Percentiles rank a stretch among this genome's conserved stretches.
Conservation (phyloP, 2,113 vertebrate genomes). For the Myxocyprinus asiaticus region DNA sequence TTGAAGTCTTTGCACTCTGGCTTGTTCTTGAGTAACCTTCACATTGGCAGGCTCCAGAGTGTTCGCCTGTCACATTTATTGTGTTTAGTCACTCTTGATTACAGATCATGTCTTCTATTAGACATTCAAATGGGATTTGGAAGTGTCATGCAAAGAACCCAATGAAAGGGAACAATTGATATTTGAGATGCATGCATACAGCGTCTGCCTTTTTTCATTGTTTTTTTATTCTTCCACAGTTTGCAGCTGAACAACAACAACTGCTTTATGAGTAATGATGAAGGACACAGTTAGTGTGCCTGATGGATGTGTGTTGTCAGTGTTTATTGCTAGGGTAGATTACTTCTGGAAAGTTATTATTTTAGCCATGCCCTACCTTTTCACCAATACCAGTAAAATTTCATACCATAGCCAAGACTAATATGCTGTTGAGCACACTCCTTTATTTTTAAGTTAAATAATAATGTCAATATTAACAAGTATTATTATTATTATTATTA, state of each 20-base stretch:
- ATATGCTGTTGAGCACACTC: too few species aligned
- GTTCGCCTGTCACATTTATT: slow-evolving; percentile 46
- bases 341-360: background rate
- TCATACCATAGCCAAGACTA: too few species aligned
- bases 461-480: too few species aligned
- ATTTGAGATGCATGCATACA: slow-evolving; percentile 34
- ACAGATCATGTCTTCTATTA: slow-evolving; percentile 42
- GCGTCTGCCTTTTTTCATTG: background rate
- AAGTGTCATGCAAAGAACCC: slow-evolving; percentile 32
- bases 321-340: background rate
- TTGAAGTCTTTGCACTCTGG: slow-evolving; percentile 54
- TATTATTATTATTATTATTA: too few species aligned
- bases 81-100: slow-evolving; percentile 44
- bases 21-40: slow-evolving; percentile 67
- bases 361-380: background rate
- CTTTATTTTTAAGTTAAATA: too few species aligned
- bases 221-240: background rate
- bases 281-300: background rate
- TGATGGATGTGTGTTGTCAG: background rate
- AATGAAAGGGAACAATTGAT: slow-evolving; percentile 54
- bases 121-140: slow-evolving; percentile 48
- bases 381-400: too few species aligned
- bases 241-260: slow-evolving; percentile 18
- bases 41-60: slow-evolving; percentile 56
- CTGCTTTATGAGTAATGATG: background rate